phyloP scores from a whole-genome alignment of 1,140 invertebrate genomes.

The Heterodera carotae region DNA sequence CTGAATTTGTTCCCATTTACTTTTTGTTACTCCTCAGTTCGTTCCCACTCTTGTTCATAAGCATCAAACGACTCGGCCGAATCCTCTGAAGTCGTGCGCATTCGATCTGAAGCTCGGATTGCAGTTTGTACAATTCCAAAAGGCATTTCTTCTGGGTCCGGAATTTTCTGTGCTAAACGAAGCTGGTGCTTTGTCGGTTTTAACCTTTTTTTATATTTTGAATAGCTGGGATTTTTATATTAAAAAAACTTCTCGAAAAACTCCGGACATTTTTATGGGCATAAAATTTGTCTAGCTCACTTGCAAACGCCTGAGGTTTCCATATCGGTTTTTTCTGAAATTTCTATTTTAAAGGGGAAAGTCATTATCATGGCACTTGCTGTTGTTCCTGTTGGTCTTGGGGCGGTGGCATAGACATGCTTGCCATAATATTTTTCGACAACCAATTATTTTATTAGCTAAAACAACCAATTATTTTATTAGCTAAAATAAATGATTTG shows the following conservation, averaged over 20 bases:
- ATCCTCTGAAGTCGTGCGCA: constrained; percentile 23
- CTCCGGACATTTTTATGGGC: not conserved
- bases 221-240: too few species aligned
- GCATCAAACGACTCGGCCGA: constrained; percentile 26
- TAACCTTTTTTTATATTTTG: not conserved
- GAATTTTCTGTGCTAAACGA: constrained; percentile 6
- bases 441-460: not conserved
- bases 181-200: not conserved
- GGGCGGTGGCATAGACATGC: not conserved
- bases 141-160: constrained; percentile 8
- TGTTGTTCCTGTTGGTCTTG: not conserved
- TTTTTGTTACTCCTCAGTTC: too few species aligned
- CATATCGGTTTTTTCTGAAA: not conserved
- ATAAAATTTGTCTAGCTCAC: not conserved
- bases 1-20: not conserved
- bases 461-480: too few species aligned
- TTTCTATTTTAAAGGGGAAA: not conserved
- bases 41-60: constrained; percentile 5
- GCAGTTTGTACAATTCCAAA: constrained; percentile 7
- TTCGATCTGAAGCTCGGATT: constrained; percentile 23
- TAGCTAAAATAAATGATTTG: too few species aligned
- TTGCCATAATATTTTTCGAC: not conserved
- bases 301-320: not conserved
- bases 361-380: not conserved
- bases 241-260: not conserved